phyloP scores from a whole-genome alignment of 2,888 invertebrate species.

The Steinernema hermaphroditum region DNA sequence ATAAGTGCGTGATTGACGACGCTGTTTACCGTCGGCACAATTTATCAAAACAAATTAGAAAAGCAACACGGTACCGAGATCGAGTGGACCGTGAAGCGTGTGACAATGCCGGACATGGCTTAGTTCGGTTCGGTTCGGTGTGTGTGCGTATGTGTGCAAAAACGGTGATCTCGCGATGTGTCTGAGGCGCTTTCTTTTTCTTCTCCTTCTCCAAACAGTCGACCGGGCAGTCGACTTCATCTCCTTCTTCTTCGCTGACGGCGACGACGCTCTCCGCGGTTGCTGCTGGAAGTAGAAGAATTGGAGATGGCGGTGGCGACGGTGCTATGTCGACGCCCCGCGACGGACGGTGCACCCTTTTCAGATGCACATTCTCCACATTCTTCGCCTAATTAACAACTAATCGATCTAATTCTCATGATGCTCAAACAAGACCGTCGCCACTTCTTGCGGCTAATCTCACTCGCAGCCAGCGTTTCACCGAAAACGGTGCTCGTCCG shows the following conservation, averaged over 20 bases:
- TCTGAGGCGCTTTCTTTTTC: background rate
- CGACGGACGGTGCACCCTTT: slow-evolving; percentile 31
- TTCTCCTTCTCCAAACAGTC: slow-evolving; percentile 11
- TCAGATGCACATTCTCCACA: slow-evolving; percentile 30
- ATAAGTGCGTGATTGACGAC: slow-evolving; percentile 10
- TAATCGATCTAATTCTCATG: slow-evolving; percentile 22
- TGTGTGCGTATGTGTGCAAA: slow-evolving; percentile 5
- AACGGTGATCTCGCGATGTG: background rate
- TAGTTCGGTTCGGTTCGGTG: background rate
- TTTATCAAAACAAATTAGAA: slow-evolving; percentile 23
- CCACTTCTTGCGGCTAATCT: slow-evolving; percentile 5
- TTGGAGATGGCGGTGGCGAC: slow-evolving; percentile 22
- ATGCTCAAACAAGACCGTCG: slow-evolving; percentile 19
- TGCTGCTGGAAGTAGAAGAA: background rate
- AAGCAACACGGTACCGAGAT: slow-evolving; percentile 12
- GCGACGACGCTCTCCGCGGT: slow-evolving; percentile 15
- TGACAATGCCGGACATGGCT: background rate
- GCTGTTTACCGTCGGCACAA: background rate
- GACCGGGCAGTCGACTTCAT: slow-evolving; percentile 8
- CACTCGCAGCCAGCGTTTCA: too few relatives aligned
- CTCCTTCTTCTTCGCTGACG: slow-evolving; percentile 13
- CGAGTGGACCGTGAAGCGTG: background rate
- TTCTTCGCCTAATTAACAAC: slow-evolving; percentile 29
- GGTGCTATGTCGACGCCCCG: slow-evolving; percentile 31
- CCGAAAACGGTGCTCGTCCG: too few relatives aligned